Evolutionary conservation across 1,140 invertebrate species (phyloP).

Genomic region (Megalonaias nervosa): DNA sequence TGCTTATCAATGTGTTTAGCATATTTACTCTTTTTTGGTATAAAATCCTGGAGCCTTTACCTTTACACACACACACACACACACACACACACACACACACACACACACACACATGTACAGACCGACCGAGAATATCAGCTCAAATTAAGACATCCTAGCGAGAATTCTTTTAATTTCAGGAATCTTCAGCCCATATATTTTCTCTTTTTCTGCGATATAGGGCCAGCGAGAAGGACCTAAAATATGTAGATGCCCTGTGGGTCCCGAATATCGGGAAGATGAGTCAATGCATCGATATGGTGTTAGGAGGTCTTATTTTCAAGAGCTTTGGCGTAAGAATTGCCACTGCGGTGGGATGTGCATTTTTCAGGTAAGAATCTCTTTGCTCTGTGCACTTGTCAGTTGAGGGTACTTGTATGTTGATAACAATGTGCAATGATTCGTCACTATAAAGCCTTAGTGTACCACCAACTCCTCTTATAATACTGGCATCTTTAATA

Average conservation of each 20-base stretch:
- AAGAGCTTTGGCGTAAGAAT: slow-evolving; percentile 12
- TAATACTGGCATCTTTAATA: too few species aligned
- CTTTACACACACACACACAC: not conserved
- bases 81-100: slow-evolving; percentile 5
- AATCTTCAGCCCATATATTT: slow-evolving; percentile 23
- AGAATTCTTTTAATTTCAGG: not conserved
- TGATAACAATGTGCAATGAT: too few species aligned
- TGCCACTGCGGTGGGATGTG: not conserved
- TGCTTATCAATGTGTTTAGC: too few species aligned
- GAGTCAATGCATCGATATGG: slow-evolving; percentile 4
- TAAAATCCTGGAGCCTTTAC: too few species aligned
- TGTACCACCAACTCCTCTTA: too few species aligned
- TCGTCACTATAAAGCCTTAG: too few species aligned
- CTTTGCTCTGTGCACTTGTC: too few species aligned
- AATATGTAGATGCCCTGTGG: slow-evolving; percentile 18
- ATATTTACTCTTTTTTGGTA: too few species aligned
- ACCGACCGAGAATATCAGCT: too few species aligned
- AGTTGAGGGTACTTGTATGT: too few species aligned
- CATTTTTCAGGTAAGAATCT: slow-evolving; percentile 15
- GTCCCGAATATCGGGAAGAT: not conserved
- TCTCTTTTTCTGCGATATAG: slow-evolving; percentile 23
- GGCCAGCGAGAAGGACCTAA: not conserved
- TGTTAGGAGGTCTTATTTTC: slow-evolving; percentile 1
- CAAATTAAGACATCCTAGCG: too few species aligned
- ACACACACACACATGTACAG: not conserved